phyloP scores from a whole-genome alignment of 2,888 invertebrate genomes.

The Amphimallon solstitiale region DNA sequence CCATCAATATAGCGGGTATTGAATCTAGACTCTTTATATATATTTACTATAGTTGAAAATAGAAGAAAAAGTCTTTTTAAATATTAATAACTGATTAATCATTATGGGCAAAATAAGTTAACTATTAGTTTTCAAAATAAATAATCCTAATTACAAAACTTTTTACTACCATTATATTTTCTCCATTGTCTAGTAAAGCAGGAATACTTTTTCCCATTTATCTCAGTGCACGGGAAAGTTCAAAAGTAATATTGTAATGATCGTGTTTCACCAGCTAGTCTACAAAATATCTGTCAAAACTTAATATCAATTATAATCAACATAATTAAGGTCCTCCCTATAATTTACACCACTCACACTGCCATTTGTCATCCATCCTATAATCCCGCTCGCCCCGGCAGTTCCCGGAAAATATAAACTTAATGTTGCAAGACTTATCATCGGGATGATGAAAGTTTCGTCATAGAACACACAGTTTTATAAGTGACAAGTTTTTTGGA shows the following conservation, averaged over 20 bases:
- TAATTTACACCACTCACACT: slow-evolving; percentile 11
- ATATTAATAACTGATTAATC: no score
- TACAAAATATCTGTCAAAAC: slow-evolving; percentile 17
- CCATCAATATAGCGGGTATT: no score
- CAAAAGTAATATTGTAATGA: neutral
- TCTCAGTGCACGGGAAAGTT: no score
- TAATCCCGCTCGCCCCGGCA: neutral
- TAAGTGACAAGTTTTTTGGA: slow-evolving; percentile 26
- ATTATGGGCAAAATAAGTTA: no score
- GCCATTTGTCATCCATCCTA: slow-evolving; percentile 13
- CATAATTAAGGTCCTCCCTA: slow-evolving; percentile 4
- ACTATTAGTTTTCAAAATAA: no score
- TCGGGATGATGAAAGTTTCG: slow-evolving; percentile 3
- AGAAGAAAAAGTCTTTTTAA: no score
- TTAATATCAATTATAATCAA: slow-evolving; percentile 23
- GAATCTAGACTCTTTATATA: no score
- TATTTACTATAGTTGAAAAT: no score
- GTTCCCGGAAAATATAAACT: slow-evolving; percentile 19
- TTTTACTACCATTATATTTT: no score
- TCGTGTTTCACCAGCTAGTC: neutral
- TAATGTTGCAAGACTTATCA: slow-evolving; percentile 28
- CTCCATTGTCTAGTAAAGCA: no score
- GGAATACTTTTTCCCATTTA: no score
- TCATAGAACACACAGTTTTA: slow-evolving; percentile 14
- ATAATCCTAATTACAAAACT: no score